Evolutionary conservation across 2,888 invertebrate genomes (phyloP).

Genomic region (Cheilosia impressa): DNA sequence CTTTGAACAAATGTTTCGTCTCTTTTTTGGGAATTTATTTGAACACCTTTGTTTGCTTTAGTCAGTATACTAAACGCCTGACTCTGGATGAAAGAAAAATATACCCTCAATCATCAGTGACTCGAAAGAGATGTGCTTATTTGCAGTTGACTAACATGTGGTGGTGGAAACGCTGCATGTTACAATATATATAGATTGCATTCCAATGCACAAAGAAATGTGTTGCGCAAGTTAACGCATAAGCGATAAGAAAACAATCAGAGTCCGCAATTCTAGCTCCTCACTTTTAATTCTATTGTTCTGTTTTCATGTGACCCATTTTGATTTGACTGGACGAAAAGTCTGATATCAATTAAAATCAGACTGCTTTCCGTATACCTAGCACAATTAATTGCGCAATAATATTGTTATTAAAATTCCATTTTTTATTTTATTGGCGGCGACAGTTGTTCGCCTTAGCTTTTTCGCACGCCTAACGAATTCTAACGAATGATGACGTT

Average conservation of each 20-base stretch:
- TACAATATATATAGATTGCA: background rate
- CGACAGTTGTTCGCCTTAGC: slow-evolving; percentile 4
- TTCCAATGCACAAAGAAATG: slow-evolving; percentile 7
- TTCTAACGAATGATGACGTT: slow-evolving; percentile 9
- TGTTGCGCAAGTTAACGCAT: slow-evolving; percentile 27
- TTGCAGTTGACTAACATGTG: slow-evolving; percentile 19
- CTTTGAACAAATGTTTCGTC: slow-evolving; percentile 24
- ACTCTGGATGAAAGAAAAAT: slow-evolving; percentile 4
- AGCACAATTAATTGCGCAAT: slow-evolving; percentile 8
- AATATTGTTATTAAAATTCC: background rate
- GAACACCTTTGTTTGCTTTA: slow-evolving; percentile 55
- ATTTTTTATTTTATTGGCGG: slow-evolving; percentile 6
- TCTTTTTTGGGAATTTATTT: slow-evolving; percentile 30
- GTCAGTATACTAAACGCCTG: background rate
- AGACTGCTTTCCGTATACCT: too few species aligned
- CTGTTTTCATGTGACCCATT: slow-evolving; percentile 40
- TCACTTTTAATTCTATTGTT: background rate
- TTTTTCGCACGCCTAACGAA: background rate
- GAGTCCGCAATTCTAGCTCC: slow-evolving; percentile 32
- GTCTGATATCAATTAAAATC: background rate
- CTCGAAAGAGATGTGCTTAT: background rate
- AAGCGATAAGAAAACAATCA: slow-evolving; percentile 59
- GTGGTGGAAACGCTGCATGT: slow-evolving; percentile 5
- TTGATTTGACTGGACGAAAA: slow-evolving; percentile 4
- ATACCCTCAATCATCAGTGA: background rate